A percentile compares a stretch with the other conserved stretches of the same genome.
phyloP scores from a whole-genome alignment of 2,888 invertebrate genomes.

The Cosmia pyralina region DNA sequence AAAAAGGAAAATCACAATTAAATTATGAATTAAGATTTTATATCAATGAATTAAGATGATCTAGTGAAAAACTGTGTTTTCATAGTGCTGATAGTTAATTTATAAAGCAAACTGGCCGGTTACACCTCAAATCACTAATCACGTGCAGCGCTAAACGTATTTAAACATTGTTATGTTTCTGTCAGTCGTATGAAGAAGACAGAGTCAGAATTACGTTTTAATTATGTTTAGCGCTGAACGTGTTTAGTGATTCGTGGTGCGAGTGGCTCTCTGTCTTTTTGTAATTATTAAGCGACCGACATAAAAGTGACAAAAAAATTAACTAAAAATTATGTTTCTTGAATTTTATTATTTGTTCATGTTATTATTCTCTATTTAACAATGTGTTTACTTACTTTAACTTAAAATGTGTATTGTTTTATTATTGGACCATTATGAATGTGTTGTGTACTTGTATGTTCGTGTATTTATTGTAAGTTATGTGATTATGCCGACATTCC shows the following conservation, averaged over 20 bases:
- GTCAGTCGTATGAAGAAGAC: not conserved
- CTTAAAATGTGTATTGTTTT: slow-evolving; percentile 9
- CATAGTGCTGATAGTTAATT: not conserved
- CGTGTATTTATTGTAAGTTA: slow-evolving; percentile 42
- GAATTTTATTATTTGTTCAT: not conserved
- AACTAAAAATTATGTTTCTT: not conserved
- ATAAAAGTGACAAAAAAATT: not conserved
- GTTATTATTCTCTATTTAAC: not conserved
- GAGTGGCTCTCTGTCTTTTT: not conserved
- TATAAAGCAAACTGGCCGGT: not conserved
- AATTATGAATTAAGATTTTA: slow-evolving; percentile 1
- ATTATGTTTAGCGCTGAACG: not conserved
- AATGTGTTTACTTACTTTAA: slow-evolving; percentile 7
- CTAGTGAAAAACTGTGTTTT: not conserved
- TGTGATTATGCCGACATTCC: slow-evolving; percentile 64
- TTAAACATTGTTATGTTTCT: not conserved
- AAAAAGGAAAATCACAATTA: not conserved
- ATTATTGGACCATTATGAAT: slow-evolving; percentile 25
- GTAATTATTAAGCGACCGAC: not conserved
- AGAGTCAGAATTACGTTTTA: no score
- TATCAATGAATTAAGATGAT: not conserved
- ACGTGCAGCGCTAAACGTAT: not conserved
- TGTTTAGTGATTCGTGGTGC: not conserved
- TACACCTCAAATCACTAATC: not conserved
- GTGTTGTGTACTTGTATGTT: slow-evolving; percentile 18